Conservation (phyloP, 2,888 invertebrate genomes). For the Drosophila longiperda region DNA sequence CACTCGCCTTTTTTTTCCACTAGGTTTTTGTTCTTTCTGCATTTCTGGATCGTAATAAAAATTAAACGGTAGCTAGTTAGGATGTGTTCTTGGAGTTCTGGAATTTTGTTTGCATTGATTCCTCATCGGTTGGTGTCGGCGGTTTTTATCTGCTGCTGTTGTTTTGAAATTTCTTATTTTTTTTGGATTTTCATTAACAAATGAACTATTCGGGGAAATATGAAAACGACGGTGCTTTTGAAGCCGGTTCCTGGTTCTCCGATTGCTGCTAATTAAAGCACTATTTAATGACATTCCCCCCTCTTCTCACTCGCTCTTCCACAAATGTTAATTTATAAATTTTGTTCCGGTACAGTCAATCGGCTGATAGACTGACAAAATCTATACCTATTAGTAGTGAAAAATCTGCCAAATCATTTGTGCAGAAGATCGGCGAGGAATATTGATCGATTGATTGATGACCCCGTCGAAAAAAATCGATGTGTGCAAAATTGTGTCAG, state of each 20-base stretch:
- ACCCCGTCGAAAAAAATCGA: conserved; percentile 20
- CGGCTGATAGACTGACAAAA: conserved; percentile 2
- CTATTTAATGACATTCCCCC: conserved; percentile 31
- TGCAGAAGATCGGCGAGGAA: conserved; percentile 24
- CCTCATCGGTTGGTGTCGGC: conserved; percentile 29
- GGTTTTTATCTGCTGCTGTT: conserved; percentile 40
- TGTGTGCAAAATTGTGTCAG: conserved; percentile 25
- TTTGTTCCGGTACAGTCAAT: conserved; percentile 56
- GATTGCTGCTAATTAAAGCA: conserved; percentile 63
- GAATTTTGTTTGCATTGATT: conserved; percentile 69
- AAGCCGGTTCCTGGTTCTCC: conserved; percentile 55
- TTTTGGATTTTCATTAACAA: conserved; percentile 67
- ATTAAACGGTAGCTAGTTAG: conserved; percentile 82
- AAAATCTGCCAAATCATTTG: conserved; percentile 41
- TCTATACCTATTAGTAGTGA: conserved; percentile 16
- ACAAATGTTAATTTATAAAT: conserved; percentile 58
- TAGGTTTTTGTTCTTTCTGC: neutral
- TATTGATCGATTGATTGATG: conserved; percentile 58
- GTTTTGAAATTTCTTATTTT: neutral
- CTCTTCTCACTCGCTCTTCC: neutral
- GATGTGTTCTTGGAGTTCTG: conserved; percentile 60
- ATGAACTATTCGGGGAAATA: conserved; percentile 66
- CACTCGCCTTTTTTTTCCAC: conserved; percentile 56
- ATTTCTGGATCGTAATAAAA: conserved; percentile 71
- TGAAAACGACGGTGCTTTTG: conserved; percentile 64